Percentiles rank a stretch among this genome's conserved stretches.
phyloP scores from a whole-genome alignment of 2,797 vertebrate species.

The Syngnathus rostellatus region DNA sequence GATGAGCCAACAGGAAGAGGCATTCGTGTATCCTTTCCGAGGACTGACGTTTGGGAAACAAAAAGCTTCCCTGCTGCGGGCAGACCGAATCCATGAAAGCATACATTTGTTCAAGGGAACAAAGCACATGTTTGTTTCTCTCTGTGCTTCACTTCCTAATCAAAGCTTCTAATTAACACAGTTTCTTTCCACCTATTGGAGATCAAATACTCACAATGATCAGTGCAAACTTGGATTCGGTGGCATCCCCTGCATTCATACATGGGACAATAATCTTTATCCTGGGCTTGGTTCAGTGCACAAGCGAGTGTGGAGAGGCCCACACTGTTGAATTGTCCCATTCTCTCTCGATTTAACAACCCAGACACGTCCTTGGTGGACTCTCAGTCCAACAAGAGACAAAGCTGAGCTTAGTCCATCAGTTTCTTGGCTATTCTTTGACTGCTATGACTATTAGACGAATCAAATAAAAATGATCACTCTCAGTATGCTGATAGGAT shows the following conservation, averaged over 20 bases:
- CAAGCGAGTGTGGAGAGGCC: slow-evolving; percentile 42
- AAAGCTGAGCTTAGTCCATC: not conserved
- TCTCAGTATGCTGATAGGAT: not conserved
- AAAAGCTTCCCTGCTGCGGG: slow-evolving; percentile 29
- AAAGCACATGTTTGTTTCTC: slow-evolving; percentile 62
- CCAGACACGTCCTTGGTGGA: slow-evolving; percentile 19
- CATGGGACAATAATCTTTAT: slow-evolving; percentile 41
- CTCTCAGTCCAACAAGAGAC: slow-evolving; percentile 16
- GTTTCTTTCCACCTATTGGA: slow-evolving; percentile 51
- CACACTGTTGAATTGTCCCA: slow-evolving; percentile 11
- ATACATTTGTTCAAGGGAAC: slow-evolving; percentile 52
- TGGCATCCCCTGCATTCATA: slow-evolving; percentile 54
- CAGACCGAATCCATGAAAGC: slow-evolving; percentile 36
- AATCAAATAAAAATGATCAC: not conserved
- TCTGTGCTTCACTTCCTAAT: slow-evolving; percentile 38
- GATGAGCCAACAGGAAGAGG: slow-evolving; percentile 40
- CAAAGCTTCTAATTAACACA: slow-evolving; percentile 66
- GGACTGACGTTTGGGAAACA: slow-evolving; percentile 20
- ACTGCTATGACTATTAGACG: not conserved
- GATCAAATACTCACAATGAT: slow-evolving; percentile 67
- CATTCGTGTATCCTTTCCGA: slow-evolving; percentile 39
- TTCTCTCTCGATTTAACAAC: slow-evolving; percentile 15
- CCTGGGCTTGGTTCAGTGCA: slow-evolving; percentile 45
- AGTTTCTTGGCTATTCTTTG: not conserved
- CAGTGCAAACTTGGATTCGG: slow-evolving; percentile 58